phyloP scores from a whole-genome alignment of 2,113 vertebrate genomes.

The Perca schrenkii region DNA sequence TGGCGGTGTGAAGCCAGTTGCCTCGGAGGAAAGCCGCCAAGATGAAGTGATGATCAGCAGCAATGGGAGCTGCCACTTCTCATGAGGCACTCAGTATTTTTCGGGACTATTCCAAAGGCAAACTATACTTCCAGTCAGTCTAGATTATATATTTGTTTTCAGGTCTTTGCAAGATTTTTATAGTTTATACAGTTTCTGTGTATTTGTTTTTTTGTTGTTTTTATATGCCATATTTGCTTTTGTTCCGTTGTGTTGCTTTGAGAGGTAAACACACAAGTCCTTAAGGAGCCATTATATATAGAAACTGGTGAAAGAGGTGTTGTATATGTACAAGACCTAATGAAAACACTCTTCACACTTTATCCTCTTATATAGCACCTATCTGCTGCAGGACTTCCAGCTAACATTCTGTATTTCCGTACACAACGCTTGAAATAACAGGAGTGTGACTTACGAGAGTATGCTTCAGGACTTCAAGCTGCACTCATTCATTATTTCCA shows the following conservation, averaged over 20 bases:
- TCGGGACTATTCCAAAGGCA: slow-evolving; percentile 11
- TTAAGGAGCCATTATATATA: neutral
- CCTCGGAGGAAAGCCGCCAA: slow-evolving; percentile 10
- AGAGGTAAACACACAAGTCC: neutral
- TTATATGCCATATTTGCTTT: neutral
- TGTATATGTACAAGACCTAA: neutral
- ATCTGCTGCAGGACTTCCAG: neutral
- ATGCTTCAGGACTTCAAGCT: no score
- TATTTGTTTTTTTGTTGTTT: neutral
- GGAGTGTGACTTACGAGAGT: neutral
- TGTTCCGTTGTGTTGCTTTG: neutral
- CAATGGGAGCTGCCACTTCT: no score
- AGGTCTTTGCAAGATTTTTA: neutral
- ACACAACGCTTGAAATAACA: neutral
- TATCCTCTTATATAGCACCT: neutral
- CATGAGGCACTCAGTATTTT: slow-evolving; percentile 7
- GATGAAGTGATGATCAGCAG: neutral
- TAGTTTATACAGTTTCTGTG: neutral
- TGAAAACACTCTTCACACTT: neutral
- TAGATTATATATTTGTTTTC: slow-evolving; percentile 8
- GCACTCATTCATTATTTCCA: neutral
- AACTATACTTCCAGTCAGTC: neutral
- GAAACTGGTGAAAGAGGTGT: neutral
- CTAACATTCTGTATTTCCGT: neutral
- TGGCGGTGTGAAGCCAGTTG: neutral